These are phyloP conservation scores for Plusia festucae DNA, from an alignment of 2,888 invertebrate species.

Conservation along the genomic window DNA sequence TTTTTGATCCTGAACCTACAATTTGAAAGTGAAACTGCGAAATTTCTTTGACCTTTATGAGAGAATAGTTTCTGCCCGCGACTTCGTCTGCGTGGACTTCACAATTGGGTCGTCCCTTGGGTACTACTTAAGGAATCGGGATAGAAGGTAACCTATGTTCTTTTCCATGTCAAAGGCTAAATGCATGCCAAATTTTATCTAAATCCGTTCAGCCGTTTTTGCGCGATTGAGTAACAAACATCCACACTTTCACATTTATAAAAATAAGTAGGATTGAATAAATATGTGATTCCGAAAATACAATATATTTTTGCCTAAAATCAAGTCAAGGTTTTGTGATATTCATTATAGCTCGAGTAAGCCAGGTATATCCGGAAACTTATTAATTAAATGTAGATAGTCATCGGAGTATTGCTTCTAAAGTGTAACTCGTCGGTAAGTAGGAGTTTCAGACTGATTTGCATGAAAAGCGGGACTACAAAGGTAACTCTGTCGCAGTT, in stretches of 20 bases:
- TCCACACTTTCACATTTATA: too few species aligned
- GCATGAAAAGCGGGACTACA: constrained; percentile 44
- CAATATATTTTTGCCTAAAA: neutral
- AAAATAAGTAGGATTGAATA: too few species aligned
- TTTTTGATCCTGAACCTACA: neutral
- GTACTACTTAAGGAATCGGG: too few species aligned
- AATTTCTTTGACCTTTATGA: neutral
- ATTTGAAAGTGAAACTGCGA: neutral
- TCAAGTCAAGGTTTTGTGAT: neutral
- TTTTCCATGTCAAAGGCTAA: too few species aligned
- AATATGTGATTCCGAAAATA: neutral
- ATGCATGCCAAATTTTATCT: too few species aligned
- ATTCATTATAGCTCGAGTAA: neutral
- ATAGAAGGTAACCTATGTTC: too few species aligned
- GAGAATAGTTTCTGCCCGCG: too few species aligned
- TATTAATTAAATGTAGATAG: constrained; percentile 3
- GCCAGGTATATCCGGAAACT: neutral
- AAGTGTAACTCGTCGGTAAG: constrained; percentile 26
- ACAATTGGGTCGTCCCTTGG: too few species aligned
- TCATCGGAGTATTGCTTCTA: constrained; percentile 11
- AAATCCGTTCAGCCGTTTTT: too few species aligned
- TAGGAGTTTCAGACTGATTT: constrained; percentile 49
- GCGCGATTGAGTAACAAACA: too few species aligned
- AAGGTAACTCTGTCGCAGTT: constrained; percentile 34
- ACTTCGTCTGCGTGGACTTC: too few species aligned